Evolutionary conservation across 2,797 vertebrate species (phyloP).

Genomic region (Hirundo rustica): DNA sequence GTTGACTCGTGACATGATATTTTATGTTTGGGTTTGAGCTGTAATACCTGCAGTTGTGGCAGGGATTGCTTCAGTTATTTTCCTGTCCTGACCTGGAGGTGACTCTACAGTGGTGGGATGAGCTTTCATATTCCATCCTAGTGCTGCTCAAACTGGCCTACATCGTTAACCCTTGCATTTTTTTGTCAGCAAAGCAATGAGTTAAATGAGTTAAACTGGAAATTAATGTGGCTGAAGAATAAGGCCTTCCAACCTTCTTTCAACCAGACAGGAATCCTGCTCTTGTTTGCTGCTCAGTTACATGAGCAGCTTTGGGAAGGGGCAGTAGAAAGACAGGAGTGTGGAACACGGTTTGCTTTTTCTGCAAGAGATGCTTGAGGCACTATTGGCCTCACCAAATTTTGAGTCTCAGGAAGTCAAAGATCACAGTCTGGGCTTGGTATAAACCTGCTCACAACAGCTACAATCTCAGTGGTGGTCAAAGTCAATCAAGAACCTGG

Average conservation of each 20-base stretch:
- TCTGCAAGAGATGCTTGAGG: neutral
- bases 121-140: neutral
- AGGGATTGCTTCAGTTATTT: neutral
- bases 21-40: neutral
- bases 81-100: neutral
- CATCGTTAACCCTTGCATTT: neutral
- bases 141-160: neutral
- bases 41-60: neutral
- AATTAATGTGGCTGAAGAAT: neutral
- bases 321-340: neutral
- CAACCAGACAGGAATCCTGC: neutral
- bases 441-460: neutral
- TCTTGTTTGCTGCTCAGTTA: neutral
- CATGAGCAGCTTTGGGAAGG: neutral
- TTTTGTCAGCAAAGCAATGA: neutral
- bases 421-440: neutral
- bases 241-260: neutral
- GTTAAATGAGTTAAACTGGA: neutral
- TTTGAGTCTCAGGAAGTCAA: neutral
- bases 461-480: neutral
- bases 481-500: neutral
- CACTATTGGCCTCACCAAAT: neutral
- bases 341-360: neutral
- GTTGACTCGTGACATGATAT: fast-evolving
- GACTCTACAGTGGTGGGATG: neutral